Evolutionary conservation across 2,888 invertebrate genomes (phyloP), one percentile per base, ranked within the genome.

Genomic region (Petrolisthes cinctipes): DNA sequence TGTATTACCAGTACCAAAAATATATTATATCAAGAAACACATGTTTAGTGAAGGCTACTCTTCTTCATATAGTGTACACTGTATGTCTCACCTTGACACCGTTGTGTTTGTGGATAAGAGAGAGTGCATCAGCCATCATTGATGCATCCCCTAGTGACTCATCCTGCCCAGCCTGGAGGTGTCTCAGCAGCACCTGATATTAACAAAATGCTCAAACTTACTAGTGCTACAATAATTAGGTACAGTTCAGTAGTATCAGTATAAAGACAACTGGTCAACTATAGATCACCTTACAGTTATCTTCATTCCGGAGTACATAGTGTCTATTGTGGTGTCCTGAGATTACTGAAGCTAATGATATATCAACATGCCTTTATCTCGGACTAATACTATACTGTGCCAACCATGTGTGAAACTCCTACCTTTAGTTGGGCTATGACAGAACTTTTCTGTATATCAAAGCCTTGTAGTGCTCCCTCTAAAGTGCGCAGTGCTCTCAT

Each of bases 21-120:
- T 37, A 37, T 37, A 37, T 37, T 37, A 37, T 37, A 37, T 37
- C 37, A 37, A 37, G 37, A 37, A 37, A 37, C 37, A 37, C 37
- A 37, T 37, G 37, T 37, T 37, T 37, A 37, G 37, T 37, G 37
- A 37, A 37, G 37, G 37, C 37, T 37, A 37, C 37, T 37, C 37
- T 37, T 37, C 37, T 37, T 1, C 37, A 37, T 1, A 37, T 37
- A 37, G 37, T 2, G 37, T 37, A 37, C 37, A 37, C 0, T 37
- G 37, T 37, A 14, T 68, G 14, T 51, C 83, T 53, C 14, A 87
- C 87, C 87, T 87, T 83, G 9, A 87, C 54, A 14, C 87, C 87
- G 53, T 75, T 23, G 17, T 87, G 81, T 73, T 80, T 80, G 20
- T 71, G 78, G 20, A 87, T 83, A 80, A 83, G 56, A 56, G 81